Conservation (phyloP, 2,797 vertebrate genomes). For the Delichon dasypus region DNA sequence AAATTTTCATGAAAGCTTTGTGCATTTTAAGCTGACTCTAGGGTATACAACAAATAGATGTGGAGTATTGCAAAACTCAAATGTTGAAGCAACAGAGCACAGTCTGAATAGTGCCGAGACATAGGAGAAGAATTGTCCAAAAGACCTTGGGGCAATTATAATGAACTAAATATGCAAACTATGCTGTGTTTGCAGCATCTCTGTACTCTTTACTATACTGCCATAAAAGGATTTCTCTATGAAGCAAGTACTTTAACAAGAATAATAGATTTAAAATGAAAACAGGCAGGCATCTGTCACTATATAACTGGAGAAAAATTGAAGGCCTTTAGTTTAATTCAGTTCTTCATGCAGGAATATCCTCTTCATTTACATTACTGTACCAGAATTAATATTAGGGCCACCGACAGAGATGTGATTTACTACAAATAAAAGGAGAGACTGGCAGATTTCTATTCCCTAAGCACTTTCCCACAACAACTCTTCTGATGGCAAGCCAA, state of each 20-base stretch:
- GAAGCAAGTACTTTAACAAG: not conserved
- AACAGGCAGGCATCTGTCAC: not conserved
- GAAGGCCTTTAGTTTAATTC: not conserved
- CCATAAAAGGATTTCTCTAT: not conserved
- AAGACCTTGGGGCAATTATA: constrained; percentile 11
- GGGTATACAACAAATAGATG: not conserved
- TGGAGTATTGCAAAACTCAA: not conserved
- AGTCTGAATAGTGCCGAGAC: not conserved
- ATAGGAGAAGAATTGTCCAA: not conserved
- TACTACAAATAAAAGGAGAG: constrained; percentile 14
- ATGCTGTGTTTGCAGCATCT: not conserved
- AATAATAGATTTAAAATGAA: not conserved
- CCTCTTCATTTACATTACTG: constrained; percentile 31
- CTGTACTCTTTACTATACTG: not conserved
- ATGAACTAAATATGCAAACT: constrained; percentile 25
- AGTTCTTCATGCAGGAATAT: not conserved
- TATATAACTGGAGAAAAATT: not conserved
- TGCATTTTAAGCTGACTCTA: not conserved
- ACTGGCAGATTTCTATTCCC: constrained; percentile 48
- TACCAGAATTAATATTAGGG: not conserved
- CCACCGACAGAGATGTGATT: constrained; percentile 34
- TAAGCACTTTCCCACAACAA: constrained; percentile 64
- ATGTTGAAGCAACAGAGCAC: not conserved
- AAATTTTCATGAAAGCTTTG: constrained; percentile 15
- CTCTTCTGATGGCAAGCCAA: constrained; percentile 63